Percentiles rank a stretch among this genome's conserved stretches.
phyloP scores from a whole-genome alignment of 2,113 vertebrate genomes.

The Corydoras sp. region DNA sequence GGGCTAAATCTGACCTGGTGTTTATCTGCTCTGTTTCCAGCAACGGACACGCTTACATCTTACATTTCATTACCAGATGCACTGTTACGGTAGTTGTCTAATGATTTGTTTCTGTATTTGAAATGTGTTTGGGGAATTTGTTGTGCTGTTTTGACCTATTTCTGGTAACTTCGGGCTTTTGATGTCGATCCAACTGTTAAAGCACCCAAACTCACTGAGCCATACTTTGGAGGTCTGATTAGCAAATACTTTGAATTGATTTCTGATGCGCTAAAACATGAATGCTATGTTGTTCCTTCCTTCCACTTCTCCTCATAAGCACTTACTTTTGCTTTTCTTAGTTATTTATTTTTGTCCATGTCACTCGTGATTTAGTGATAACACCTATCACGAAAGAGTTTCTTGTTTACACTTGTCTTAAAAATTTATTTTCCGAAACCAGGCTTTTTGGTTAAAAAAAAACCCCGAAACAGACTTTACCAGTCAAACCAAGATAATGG shows the following conservation, averaged over 20 bases:
- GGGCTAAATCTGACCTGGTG: constrained; percentile 50
- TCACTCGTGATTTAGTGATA: neutral
- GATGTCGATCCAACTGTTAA: no score
- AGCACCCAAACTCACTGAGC: no score
- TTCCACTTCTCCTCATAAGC: constrained; percentile 64
- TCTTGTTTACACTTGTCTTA: constrained; percentile 61
- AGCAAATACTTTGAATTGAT: no score
- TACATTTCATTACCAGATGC: constrained; percentile 58
- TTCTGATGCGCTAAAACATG: no score
- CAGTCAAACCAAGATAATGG: constrained; percentile 56
- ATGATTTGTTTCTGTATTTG: constrained; percentile 55
- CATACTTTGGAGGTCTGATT: no score
- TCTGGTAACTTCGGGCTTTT: no score
- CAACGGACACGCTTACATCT: constrained; percentile 52
- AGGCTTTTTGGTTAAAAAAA: neutral
- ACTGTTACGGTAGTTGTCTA: constrained; percentile 61
- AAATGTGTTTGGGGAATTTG: constrained; percentile 41
- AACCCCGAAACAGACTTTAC: constrained; percentile 33
- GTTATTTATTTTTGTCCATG: constrained; percentile 12
- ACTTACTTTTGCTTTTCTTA: constrained; percentile 65
- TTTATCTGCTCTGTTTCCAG: constrained; percentile 15
- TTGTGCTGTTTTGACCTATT: neutral
- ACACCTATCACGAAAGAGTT: constrained; percentile 21
- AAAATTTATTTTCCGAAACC: constrained; percentile 3
- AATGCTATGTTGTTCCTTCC: constrained; percentile 18